These are phyloP conservation scores for Drosophila merina DNA, from an alignment of 2,888 invertebrate species.

Conservation along the genomic window DNA sequence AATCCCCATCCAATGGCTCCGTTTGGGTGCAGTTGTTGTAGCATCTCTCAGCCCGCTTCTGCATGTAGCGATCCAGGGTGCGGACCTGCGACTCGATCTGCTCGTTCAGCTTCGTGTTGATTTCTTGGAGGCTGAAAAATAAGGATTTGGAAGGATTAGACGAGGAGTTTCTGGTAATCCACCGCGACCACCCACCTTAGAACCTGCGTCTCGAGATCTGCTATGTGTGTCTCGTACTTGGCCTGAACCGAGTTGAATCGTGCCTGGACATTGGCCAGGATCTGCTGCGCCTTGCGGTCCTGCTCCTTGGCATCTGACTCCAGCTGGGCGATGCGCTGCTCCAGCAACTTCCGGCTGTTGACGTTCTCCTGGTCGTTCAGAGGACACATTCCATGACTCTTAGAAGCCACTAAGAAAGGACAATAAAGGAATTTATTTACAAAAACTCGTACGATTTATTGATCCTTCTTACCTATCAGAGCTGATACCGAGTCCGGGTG, in stretches of 20 bases:
- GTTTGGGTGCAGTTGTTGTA: slow-evolving; percentile 84
- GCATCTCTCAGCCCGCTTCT: slow-evolving; percentile 79
- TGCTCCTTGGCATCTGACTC: slow-evolving; percentile 90
- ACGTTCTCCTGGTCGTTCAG: slow-evolving; percentile 79
- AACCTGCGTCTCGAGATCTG: slow-evolving; percentile 89
- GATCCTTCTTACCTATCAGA: slow-evolving; percentile 86
- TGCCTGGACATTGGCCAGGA: slow-evolving; percentile 89
- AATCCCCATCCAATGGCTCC: slow-evolving; percentile 70
- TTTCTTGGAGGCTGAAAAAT: slow-evolving; percentile 82
- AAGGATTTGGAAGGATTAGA: not conserved
- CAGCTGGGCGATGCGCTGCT: slow-evolving; percentile 89
- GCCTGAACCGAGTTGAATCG: slow-evolving; percentile 91
- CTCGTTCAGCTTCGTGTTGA: slow-evolving; percentile 85
- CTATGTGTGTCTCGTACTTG: slow-evolving; percentile 90
- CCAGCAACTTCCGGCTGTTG: slow-evolving; percentile 85
- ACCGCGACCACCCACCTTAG: slow-evolving; percentile 83
- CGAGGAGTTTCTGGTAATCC: too few species aligned
- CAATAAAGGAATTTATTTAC: not conserved
- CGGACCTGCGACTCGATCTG: slow-evolving; percentile 84
- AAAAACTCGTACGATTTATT: too few species aligned
- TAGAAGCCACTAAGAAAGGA: slow-evolving; percentile 85
- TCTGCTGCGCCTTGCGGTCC: slow-evolving; percentile 89
- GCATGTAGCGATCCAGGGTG: slow-evolving; percentile 81
- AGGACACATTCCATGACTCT: slow-evolving; percentile 83
- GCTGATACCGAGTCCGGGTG: slow-evolving; percentile 93